phyloP scores from a whole-genome alignment of 1,140 invertebrate species.

The Atta colombica region DNA sequence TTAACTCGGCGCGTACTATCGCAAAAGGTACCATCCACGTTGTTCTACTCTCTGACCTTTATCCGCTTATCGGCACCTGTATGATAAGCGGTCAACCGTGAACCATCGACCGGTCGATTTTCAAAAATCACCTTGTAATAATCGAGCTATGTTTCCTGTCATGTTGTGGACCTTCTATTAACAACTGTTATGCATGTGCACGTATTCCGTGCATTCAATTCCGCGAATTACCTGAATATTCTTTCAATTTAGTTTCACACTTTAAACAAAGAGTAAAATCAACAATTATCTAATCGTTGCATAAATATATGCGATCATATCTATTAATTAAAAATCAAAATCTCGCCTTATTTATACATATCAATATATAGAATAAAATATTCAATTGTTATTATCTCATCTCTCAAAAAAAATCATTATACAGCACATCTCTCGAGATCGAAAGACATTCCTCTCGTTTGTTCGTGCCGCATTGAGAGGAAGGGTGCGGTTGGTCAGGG shows the following conservation, averaged over 20 bases:
- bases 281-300: not conserved
- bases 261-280: not conserved
- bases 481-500: slow-evolving; percentile 57
- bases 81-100: slow-evolving; percentile 38
- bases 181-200: not conserved
- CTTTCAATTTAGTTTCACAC: not conserved
- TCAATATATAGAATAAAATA: not conserved
- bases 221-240: not conserved
- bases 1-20: slow-evolving; percentile 31
- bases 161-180: not conserved
- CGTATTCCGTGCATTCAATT: not conserved
- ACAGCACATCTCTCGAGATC: not conserved
- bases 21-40: slow-evolving; percentile 11
- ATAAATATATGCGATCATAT: not conserved
- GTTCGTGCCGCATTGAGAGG: not conserved
- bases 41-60: slow-evolving; percentile 58
- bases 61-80: slow-evolving; percentile 52
- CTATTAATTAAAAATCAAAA: not conserved
- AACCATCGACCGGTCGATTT: slow-evolving; percentile 33
- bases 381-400: not conserved
- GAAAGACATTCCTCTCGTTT: not conserved
- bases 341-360: not conserved
- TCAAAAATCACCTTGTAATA: slow-evolving; percentile 43
- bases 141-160: slow-evolving; percentile 3
- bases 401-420: not conserved